Evolutionary conservation across 1,140 invertebrate genomes (phyloP), one percentile per base, ranked within the genome.

Genomic region (Drosophila navojoa): DNA sequence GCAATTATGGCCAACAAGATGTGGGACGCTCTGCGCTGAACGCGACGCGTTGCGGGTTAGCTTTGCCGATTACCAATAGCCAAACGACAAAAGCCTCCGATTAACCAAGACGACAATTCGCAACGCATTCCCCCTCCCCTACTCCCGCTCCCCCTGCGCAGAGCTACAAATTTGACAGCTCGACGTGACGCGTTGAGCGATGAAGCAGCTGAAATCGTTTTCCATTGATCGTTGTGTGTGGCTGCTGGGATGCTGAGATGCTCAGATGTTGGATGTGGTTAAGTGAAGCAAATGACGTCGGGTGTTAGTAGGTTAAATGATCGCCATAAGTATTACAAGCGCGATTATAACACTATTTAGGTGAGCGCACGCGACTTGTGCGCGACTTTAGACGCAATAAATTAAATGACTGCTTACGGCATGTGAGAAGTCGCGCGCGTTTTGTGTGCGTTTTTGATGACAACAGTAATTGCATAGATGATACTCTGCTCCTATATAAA

Each of bases 271-370:
- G 35, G 60, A 15, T 64, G 61, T 54, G 64, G 70, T 44, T 47
- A 58, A 66, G 74, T 77, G 79, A 68, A 67, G 60, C 69, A 61
- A 63, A 67, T 47, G 32, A 58, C 53, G 38, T 53, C 53, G 19
- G 13, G 57, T 82, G 82, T 86, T 79, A 79, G 82, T 86, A 77
- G 84, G 82, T 86, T 86, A 86, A 86, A 87, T 61, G 71, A 44
- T 25, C 38, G 54, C 29, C 27, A 19, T 27, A 44, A 32, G 29
- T 71, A 66, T 80, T 80, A 80, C 72, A 52, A 49, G 29, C 47
- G 35, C 49, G 50, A 57, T 66, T 53, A 45, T 53, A 42, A 55
- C 71, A 75, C 59, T 59, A 44, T 63, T 54, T 16, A 68, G 58
- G 58, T 47, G 35, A 63, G 60, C 52, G 69, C 76, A 25, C 16